Evolutionary conservation across 2,113 vertebrate genomes (phyloP).

Genomic region (Gadus chalcogrammus): DNA sequence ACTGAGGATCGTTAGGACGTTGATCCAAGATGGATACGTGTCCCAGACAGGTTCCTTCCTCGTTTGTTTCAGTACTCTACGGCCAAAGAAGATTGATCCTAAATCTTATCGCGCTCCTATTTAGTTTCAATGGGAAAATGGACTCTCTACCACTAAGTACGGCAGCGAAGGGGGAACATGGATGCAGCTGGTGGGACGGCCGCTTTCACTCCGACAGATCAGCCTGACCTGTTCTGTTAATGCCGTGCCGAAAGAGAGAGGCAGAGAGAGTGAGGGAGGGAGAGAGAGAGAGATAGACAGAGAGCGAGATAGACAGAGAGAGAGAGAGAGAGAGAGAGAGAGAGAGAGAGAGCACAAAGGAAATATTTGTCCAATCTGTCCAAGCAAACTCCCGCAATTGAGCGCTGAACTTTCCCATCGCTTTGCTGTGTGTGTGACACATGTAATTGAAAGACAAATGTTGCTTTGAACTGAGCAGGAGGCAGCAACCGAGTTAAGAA

Average conservation of each 20-base stretch:
- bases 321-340: too few relatives aligned
- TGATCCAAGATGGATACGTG: too few relatives aligned
- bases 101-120: too few relatives aligned
- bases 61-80: too few relatives aligned
- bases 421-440: slow-evolving; percentile 41
- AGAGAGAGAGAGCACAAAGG: slow-evolving; percentile 60
- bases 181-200: slow-evolving; percentile 57
- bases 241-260: background rate
- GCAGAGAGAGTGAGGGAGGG: too few relatives aligned
- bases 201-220: slow-evolving; percentile 42
- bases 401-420: slow-evolving; percentile 73
- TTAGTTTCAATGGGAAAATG: too few relatives aligned
- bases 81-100: too few relatives aligned
- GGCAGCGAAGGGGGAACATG: slow-evolving; percentile 56
- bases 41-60: too few relatives aligned
- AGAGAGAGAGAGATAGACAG: too few relatives aligned
- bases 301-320: too few relatives aligned
- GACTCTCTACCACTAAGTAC: too few relatives aligned
- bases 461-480: slow-evolving; percentile 44
- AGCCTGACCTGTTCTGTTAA: slow-evolving; percentile 53
- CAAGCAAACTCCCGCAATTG: slow-evolving; percentile 67
- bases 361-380: slow-evolving; percentile 77
- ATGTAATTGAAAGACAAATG: slow-evolving; percentile 40
- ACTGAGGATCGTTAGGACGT: too few relatives aligned
- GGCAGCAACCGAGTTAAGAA: slow-evolving; percentile 21